Evolutionary conservation across 2,888 invertebrate species (phyloP).

Genomic region (Hoplodrina blanda): DNA sequence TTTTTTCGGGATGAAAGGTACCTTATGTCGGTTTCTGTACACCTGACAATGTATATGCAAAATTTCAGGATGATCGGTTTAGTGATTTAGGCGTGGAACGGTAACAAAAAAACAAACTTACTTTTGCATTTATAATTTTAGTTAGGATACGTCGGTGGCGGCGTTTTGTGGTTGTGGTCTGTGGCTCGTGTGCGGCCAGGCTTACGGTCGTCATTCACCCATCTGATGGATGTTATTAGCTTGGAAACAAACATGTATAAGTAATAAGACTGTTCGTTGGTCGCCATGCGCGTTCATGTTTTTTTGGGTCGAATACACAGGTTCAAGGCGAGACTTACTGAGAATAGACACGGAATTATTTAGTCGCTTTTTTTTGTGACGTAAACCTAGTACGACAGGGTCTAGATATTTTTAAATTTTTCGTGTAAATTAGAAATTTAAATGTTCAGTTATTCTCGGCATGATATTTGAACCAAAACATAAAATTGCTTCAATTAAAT

Average conservation of each 20-base stretch:
- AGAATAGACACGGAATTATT: conserved; percentile 1
- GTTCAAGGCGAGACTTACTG: conserved; percentile 43
- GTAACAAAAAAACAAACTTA: too few relatives aligned
- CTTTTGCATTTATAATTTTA: too few relatives aligned
- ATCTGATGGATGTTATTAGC: conserved; percentile 30
- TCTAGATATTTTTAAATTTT: neutral
- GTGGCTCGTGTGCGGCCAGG: too few relatives aligned
- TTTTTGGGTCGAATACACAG: conserved; percentile 32
- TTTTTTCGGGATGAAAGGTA: too few relatives aligned
- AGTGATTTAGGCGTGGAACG: too few relatives aligned
- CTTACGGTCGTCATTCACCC: conserved; percentile 24
- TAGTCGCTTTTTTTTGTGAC: conserved; percentile 4
- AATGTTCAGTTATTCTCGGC: too few relatives aligned
- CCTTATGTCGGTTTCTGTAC: too few relatives aligned
- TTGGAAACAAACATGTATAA: conserved; percentile 29
- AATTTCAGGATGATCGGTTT: too few relatives aligned
- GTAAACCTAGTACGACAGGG: neutral
- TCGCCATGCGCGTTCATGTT: conserved; percentile 12
- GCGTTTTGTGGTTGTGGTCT: too few relatives aligned
- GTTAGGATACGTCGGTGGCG: too few relatives aligned
- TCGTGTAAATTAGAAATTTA: neutral
- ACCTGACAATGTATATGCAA: too few relatives aligned
- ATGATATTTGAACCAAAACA: neutral
- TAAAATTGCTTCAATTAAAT: neutral
- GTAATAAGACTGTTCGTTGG: conserved; percentile 21